Evolutionary conservation across 2,888 invertebrate genomes (phyloP).

Genomic region (Balanococcus diminutus): DNA sequence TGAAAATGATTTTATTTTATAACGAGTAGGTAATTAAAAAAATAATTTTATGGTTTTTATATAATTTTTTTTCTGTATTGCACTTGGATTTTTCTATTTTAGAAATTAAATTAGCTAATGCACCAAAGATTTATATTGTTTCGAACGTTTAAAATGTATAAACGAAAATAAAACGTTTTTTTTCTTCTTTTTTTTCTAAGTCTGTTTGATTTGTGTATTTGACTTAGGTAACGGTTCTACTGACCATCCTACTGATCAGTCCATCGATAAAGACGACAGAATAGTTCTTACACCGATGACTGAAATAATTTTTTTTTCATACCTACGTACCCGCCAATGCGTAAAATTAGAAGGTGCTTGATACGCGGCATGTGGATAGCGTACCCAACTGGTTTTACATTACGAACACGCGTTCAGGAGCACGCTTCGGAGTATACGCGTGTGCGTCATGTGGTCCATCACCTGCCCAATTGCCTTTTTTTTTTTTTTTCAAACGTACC

Average conservation of each 20-base stretch:
- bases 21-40: neutral
- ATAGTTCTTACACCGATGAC: neutral
- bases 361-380: constrained; percentile 25
- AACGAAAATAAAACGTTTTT: neutral
- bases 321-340: constrained; percentile 6
- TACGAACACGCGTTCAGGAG: constrained; percentile 30
- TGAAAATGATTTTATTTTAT: neutral
- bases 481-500: neutral
- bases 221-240: neutral
- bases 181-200: neutral
- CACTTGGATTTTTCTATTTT: constrained; percentile 2
- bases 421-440: constrained; percentile 1
- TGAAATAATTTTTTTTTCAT: constrained; percentile 13
- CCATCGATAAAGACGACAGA: neutral
- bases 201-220: neutral
- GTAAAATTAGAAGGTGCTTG: constrained; percentile 41
- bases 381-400: constrained; percentile 48
- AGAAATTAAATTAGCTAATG: constrained; percentile 31
- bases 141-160: neutral
- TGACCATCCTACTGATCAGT: neutral
- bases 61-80: neutral
- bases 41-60: neutral
- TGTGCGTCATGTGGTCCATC: constrained; percentile 52
- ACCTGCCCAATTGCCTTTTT: constrained; percentile 48
- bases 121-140: constrained; percentile 38